Conservation (phyloP, 2,797 vertebrate species). For the Platalea minor region DNA sequence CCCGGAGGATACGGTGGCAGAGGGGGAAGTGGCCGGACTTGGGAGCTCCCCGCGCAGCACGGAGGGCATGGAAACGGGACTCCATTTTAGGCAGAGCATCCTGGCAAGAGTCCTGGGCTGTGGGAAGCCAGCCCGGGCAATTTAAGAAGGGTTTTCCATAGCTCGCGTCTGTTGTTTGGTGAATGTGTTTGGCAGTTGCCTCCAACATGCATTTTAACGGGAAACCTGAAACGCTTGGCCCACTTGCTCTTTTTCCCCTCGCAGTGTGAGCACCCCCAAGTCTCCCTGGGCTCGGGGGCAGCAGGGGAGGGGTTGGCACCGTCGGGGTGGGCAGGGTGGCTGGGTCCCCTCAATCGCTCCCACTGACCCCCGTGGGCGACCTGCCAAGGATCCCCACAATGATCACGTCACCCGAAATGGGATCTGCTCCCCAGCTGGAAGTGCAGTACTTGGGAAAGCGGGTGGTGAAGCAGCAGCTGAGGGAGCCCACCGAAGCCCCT, state of each 20-base stretch:
- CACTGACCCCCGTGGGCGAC: rapidly evolving
- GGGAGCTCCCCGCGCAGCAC: not conserved
- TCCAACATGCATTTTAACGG: not conserved
- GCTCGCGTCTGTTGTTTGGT: not conserved
- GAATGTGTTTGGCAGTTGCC: not conserved
- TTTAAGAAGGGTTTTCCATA: constrained; percentile 21
- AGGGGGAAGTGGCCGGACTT: rapidly evolving
- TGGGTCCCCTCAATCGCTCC: rapidly evolving
- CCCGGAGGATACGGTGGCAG: rapidly evolving
- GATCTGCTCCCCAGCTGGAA: not conserved
- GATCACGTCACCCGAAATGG: not conserved
- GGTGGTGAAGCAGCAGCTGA: not conserved
- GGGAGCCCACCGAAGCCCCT: not conserved
- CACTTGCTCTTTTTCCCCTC: not conserved
- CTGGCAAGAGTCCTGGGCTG: not conserved
- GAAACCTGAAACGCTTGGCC: not conserved
- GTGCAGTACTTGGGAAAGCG: not conserved
- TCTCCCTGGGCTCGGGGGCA: not conserved
- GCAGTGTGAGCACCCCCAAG: not conserved
- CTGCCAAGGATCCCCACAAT: not conserved
- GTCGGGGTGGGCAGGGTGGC: rapidly evolving
- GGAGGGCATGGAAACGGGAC: not conserved
- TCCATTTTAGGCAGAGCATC: not conserved
- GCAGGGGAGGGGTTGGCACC: rapidly evolving
- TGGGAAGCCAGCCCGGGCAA: not conserved